Conservation (phyloP, 2,113 vertebrate genomes). For the Sialia sialis region DNA sequence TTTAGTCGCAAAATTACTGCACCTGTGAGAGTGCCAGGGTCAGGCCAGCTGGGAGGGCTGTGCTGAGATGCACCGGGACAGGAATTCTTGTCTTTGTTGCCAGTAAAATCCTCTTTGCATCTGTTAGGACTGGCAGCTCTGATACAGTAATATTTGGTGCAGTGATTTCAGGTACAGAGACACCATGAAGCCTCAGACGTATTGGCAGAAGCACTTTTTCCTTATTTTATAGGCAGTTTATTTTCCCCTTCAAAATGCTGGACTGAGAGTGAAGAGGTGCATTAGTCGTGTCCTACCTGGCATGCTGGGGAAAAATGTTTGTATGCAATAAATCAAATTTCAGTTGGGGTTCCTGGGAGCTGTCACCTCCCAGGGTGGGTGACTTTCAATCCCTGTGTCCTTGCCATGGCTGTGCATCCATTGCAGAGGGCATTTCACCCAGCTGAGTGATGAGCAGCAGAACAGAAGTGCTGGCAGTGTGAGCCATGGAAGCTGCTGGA, state of each 20-base stretch:
- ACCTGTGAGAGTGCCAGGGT: background rate
- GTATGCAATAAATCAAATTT: background rate
- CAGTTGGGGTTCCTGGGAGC: background rate
- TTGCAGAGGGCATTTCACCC: background rate
- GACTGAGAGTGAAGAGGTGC: background rate
- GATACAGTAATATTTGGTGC: accelerated
- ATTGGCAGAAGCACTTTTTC: background rate
- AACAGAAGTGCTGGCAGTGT: background rate
- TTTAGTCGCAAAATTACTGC: no score
- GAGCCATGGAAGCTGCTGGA: background rate
- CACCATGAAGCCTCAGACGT: accelerated
- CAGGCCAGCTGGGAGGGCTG: background rate
- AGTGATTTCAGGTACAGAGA: background rate
- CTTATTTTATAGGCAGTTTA: background rate
- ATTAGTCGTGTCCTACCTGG: background rate
- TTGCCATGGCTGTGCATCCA: background rate
- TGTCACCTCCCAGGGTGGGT: background rate
- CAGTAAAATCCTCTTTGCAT: background rate
- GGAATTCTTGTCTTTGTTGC: background rate
- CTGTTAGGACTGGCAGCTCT: accelerated
- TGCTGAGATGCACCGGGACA: background rate
- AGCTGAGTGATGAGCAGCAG: background rate
- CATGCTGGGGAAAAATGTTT: background rate
- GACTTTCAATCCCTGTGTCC: background rate
- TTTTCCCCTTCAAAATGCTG: background rate